Conservation (phyloP, 2,888 invertebrate genomes). For the Conops quadrifasciatus region DNA sequence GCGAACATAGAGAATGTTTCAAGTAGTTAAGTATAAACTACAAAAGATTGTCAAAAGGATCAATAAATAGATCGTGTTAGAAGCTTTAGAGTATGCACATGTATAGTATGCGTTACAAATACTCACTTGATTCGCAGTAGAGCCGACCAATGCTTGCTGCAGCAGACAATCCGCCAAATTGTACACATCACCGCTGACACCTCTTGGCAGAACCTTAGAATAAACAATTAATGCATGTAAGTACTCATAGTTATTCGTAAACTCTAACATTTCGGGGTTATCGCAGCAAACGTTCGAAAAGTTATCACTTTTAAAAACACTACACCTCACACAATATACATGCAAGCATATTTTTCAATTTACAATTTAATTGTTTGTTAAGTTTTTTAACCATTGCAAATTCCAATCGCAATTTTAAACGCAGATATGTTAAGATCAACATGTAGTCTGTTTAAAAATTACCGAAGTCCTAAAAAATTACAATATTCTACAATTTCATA, state of each 20-base stretch:
- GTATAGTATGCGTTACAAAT: conserved; percentile 3
- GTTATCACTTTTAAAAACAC: conserved; percentile 1
- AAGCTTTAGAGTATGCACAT: background rate
- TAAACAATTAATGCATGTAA: too few relatives aligned
- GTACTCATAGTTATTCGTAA: conserved; percentile 14
- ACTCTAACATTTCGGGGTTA: conserved; percentile 21
- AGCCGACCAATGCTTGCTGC: conserved; percentile 92
- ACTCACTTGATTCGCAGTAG: conserved; percentile 78
- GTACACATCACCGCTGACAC: conserved; percentile 94
- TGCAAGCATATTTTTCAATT: conserved; percentile 34
- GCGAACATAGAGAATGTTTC: conserved; percentile 89
- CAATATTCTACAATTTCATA: conserved; percentile 42
- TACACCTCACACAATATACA: background rate
- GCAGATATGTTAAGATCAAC: conserved; percentile 49
- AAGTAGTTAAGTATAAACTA: conserved; percentile 89
- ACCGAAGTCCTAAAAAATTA: conserved; percentile 36
- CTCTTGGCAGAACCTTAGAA: conserved; percentile 76
- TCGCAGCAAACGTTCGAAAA: conserved; percentile 24
- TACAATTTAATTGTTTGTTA: conserved; percentile 25
- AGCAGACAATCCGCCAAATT: conserved; percentile 92
- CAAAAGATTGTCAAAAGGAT: conserved; percentile 14
- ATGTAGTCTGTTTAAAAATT: conserved; percentile 45
- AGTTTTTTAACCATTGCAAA: conserved; percentile 38
- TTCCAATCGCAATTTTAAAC: conserved; percentile 39
- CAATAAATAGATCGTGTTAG: background rate